These are phyloP conservation scores for Neosilurus hyrtlii DNA, from an alignment of 2,797 vertebrate species.

Conservation along the genomic window DNA sequence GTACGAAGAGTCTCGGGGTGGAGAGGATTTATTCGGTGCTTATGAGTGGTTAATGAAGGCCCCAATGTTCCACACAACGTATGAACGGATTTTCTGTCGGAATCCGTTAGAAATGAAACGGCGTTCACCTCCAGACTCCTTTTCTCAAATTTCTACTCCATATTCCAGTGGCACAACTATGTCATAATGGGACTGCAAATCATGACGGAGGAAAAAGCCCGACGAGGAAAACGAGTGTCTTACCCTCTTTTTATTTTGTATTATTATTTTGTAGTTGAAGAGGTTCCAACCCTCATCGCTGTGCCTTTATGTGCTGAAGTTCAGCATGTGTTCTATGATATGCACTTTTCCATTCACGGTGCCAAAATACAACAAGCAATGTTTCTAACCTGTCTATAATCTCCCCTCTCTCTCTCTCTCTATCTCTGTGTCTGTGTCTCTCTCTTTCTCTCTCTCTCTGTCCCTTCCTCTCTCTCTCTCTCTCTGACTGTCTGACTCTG, in stretches of 20 bases:
- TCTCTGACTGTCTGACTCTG: no score
- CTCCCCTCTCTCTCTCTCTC: no score
- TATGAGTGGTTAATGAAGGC: no score
- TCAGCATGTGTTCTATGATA: conserved; percentile 30
- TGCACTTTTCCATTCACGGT: conserved; percentile 43
- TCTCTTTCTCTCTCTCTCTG: no score
- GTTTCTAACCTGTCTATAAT: not conserved
- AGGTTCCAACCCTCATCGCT: conserved; percentile 5
- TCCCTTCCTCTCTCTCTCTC: no score
- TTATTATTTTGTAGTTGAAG: not conserved
- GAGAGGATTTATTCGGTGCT: no score
- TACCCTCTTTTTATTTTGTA: not conserved
- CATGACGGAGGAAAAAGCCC: not conserved
- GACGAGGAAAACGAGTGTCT: not conserved
- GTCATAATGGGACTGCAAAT: not conserved
- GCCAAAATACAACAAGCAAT: conserved; percentile 7
- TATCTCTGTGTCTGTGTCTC: no score
- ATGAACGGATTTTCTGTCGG: no score
- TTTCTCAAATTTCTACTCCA: not conserved
- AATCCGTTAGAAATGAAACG: no score
- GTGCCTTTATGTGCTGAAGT: conserved; percentile 44
- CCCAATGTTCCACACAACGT: no score
- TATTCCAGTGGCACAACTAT: conserved; percentile 5
- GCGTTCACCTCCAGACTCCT: no score
- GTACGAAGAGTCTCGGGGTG: no score